phyloP scores from a whole-genome alignment of 2,113 vertebrate genomes.

The Tinamus guttatus region DNA sequence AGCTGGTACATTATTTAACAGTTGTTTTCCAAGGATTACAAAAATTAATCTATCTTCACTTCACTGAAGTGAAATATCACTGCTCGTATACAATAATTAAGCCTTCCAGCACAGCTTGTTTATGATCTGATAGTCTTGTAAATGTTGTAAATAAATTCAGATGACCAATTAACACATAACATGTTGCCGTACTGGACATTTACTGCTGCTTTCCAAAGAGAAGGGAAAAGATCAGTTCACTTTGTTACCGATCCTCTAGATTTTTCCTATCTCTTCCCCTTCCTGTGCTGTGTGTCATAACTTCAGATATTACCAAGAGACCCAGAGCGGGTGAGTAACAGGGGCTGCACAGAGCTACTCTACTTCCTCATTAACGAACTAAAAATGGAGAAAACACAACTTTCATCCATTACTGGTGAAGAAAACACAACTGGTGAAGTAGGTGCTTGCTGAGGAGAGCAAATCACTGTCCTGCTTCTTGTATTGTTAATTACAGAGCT shows the following conservation, averaged over 20 bases:
- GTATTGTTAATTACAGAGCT: background rate
- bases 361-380: background rate
- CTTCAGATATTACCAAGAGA: background rate
- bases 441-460: background rate
- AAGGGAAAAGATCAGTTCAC: background rate
- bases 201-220: background rate
- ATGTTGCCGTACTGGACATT: background rate
- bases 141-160: too few species aligned
- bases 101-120: accelerated
- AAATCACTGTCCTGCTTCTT: background rate
- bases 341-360: background rate
- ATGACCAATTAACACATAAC: too few species aligned
- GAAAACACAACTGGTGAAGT: background rate
- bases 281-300: background rate
- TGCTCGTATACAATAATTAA: background rate
- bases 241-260: background rate
- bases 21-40: background rate
- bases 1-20: background rate
- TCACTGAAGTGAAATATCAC: background rate
- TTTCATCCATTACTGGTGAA: background rate
- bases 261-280: background rate
- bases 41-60: background rate
- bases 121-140: background rate
- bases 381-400: background rate
- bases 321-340: background rate